Base-by-base conservation (phyloP, 2,113 vertebrate genomes). In the Arvicanthis niloticus region DNA sequence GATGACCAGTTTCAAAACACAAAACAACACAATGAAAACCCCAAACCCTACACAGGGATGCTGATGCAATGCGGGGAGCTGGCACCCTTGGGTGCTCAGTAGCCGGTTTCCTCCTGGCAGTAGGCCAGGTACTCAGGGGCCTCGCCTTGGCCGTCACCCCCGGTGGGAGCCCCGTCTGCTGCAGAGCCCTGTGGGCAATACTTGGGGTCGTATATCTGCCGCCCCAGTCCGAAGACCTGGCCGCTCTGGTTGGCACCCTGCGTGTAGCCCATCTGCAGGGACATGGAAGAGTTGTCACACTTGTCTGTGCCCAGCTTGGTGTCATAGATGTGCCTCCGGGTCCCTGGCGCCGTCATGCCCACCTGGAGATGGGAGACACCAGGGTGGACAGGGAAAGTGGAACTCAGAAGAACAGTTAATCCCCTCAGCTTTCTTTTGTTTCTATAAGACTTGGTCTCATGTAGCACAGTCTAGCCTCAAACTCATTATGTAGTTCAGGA, bases 131-230 rank as follows among this genome's bases (percentile, higher is more conserved):
- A 98, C 6, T 95, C 93, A 0, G 94, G 92, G 13, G 86, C 88
- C 48, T 98, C 97, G 45, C 73, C 96, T 0, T 60, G 72, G 0
- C 97, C 42, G 29, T 96, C 95, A 1, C 97, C 10, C 0, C 89
- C 11, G 0, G 56, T 53, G 0, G 98, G 96, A 77, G 96, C 97
- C 58, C 96, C 98, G 0, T 97, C 98, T 0, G 94, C 96, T 0
- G 0, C 73, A 31, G 98, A 89, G 67, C 96, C 93, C 92, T 98
- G 98, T 0, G 99, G 99, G 97, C 99, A 99, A 98, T 99, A 99
- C 95, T 99, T 99, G 97, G 99, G 98, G 93, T 99, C 99, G 0
- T 99, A 99, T 97, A 99, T 99, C 98, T 99, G 99, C n/a, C 99
- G 99, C 3, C 99, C 99, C n/a, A 99, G 98, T 37, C 99, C 99